Percentiles rank a stretch among this genome's conserved stretches.
Evolutionary conservation across 2,113 vertebrate genomes (phyloP).

Genomic region (Rafetus swinhoei): DNA sequence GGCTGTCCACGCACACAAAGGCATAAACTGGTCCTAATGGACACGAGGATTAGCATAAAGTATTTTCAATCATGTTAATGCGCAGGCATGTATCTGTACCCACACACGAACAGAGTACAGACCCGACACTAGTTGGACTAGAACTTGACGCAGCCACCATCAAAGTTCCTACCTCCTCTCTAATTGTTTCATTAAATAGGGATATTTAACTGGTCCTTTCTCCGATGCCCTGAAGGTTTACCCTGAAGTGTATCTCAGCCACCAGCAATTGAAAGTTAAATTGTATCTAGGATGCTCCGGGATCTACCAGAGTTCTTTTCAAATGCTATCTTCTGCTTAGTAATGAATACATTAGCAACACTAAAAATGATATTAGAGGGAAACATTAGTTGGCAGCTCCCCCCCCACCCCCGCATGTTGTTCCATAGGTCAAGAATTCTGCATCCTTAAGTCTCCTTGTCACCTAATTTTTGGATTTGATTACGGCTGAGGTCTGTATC

Average conservation of each 20-base stretch:
- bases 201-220: not conserved
- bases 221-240: not conserved
- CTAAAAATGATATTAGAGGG: not conserved
- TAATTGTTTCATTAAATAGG: not conserved
- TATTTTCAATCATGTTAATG: not conserved
- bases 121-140: not conserved
- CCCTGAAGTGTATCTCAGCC: not conserved
- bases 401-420: not conserved
- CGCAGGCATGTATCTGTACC: not conserved
- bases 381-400: not conserved
- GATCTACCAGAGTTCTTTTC: not conserved
- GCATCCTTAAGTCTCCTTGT: conserved; percentile 37
- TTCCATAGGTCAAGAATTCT: not conserved
- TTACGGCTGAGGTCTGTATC: conserved; percentile 39
- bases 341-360: conserved; percentile 16
- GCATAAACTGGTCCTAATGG: not conserved
- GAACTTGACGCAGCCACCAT: not conserved
- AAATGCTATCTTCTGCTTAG: conserved; percentile 41
- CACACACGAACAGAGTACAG: not conserved
- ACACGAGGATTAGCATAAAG: not conserved
- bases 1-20: conserved; percentile 40
- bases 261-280: not conserved
- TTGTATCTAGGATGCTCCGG: not conserved
- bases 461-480: conserved; percentile 43
- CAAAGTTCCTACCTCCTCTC: fast-evolving